These are phyloP conservation scores for Entomobrya multifasciata DNA, from an alignment of 2,888 invertebrate genomes.

Conservation along the genomic window DNA sequence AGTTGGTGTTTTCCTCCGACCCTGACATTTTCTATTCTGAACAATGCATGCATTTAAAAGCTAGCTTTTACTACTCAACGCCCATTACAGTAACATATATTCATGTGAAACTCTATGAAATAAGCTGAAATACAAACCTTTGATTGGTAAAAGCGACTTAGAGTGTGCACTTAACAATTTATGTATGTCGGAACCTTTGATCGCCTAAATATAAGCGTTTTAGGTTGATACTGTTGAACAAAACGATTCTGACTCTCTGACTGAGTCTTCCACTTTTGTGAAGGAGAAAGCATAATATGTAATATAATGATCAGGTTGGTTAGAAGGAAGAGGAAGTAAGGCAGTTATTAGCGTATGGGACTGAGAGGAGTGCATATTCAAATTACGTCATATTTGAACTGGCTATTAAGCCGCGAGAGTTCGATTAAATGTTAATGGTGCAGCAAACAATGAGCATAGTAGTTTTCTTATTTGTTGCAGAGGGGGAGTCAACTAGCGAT, in stretches of 20 bases:
- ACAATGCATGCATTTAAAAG: conserved; percentile 43
- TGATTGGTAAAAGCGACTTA: too few species aligned
- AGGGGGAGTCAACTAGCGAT: too few species aligned
- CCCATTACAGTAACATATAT: not conserved
- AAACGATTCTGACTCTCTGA: not conserved
- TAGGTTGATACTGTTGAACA: conserved; percentile 12
- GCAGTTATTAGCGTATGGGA: not conserved
- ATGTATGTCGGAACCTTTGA: not conserved
- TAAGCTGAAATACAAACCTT: too few species aligned
- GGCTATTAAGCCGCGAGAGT: too few species aligned
- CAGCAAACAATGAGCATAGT: too few species aligned
- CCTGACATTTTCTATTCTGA: conserved; percentile 62
- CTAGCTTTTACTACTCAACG: not conserved
- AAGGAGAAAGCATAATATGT: not conserved
- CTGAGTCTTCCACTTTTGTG: not conserved
- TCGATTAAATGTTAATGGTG: too few species aligned
- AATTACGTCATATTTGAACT: too few species aligned
- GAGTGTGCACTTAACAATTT: too few species aligned
- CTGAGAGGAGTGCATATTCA: too few species aligned
- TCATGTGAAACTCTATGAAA: not conserved
- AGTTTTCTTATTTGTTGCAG: too few species aligned
- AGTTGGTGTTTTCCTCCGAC: conserved; percentile 39
- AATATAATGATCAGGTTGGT: conserved; percentile 6
- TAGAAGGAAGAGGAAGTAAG: not conserved
- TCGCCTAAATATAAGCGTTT: conserved; percentile 2